phyloP scores from a whole-genome alignment of 2,113 vertebrate species.

The Apodemus speciosus region DNA sequence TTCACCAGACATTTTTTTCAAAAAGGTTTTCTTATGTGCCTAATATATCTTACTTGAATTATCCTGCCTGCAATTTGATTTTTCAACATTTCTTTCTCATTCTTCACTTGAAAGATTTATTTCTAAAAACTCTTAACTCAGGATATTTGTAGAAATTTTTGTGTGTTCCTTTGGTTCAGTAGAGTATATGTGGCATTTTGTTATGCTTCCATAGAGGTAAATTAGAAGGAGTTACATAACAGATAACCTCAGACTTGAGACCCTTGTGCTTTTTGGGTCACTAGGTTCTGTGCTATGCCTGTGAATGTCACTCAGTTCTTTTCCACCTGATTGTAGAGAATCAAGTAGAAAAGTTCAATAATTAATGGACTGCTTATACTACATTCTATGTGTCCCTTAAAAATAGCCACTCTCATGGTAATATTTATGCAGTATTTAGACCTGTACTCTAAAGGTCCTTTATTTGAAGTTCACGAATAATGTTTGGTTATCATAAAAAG shows the following conservation, averaged over 20 bases:
- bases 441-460: not conserved
- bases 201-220: not conserved
- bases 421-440: not conserved
- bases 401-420: too few species aligned
- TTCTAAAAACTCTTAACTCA: not conserved
- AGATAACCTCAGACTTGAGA: too few species aligned
- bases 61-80: not conserved
- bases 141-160: accelerated
- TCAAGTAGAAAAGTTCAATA: not conserved
- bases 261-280: accelerated
- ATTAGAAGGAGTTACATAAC: too few species aligned
- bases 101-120: not conserved
- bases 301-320: not conserved
- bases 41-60: not conserved
- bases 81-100: not conserved
- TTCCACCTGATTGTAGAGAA: too few species aligned
- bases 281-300: too few species aligned
- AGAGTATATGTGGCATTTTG: accelerated
- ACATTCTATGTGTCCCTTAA: too few species aligned
- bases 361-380: not conserved
- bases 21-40: not conserved
- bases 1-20: not conserved
- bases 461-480: not conserved
- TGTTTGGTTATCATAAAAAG: accelerated
- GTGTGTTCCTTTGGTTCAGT: not conserved